Conservation (phyloP, 2,113 vertebrate species). For the Malurus elegans region DNA sequence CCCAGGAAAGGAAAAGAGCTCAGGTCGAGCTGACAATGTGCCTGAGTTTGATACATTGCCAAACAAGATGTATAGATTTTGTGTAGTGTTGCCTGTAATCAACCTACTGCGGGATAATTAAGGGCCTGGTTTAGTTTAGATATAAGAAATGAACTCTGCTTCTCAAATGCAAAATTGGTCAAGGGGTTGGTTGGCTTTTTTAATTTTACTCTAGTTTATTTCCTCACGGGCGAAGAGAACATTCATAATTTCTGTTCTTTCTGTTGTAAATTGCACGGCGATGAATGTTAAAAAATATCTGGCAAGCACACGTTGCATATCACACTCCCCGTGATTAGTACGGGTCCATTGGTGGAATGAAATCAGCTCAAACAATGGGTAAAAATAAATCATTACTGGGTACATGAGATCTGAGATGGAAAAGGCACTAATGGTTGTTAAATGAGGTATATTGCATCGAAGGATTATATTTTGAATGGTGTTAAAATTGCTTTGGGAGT, state of each 20-base stretch:
- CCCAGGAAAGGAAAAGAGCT: background rate
- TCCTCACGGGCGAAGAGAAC: background rate
- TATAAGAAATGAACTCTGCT: background rate
- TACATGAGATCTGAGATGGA: conserved; percentile 48
- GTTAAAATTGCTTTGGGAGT: conserved; percentile 61
- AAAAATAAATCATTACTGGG: conserved; percentile 70
- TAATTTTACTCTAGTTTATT: background rate
- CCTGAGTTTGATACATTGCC: conserved; percentile 1
- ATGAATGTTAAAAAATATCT: conserved; percentile 23
- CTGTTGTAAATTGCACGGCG: background rate
- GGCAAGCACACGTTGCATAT: background rate
- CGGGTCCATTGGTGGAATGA: conserved; percentile 27
- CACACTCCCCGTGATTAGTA: conserved; percentile 7
- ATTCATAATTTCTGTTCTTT: conserved; percentile 44
- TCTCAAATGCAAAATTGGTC: conserved; percentile 16
- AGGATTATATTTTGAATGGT: conserved; percentile 64
- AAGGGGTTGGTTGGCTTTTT: background rate
- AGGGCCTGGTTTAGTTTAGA: background rate
- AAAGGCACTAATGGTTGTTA: conserved; percentile 68
- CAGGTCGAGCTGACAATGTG: background rate
- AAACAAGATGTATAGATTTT: conserved; percentile 22
- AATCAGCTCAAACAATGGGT: conserved; percentile 55
- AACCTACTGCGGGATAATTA: conserved; percentile 22
- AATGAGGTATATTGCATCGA: conserved; percentile 66
- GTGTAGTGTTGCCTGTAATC: conserved; percentile 40